A percentile compares a stretch with the other conserved stretches of the same genome.
Evolutionary conservation across 2,113 vertebrate genomes (phyloP).

Genomic region (Cyanoliseus patagonus): DNA sequence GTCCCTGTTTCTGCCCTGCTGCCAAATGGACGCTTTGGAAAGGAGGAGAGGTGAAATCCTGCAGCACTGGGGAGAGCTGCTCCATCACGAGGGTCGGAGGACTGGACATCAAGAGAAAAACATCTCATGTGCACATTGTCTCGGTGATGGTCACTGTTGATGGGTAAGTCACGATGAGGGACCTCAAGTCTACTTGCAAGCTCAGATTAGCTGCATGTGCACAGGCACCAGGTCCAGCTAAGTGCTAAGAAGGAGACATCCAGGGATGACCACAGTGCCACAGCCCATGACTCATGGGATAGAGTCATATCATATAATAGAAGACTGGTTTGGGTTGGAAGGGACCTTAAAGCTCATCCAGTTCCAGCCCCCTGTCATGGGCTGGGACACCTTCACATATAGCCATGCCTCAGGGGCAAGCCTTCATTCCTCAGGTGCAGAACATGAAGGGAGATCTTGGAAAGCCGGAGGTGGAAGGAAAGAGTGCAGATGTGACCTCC

Average conservation of each 20-base stretch:
- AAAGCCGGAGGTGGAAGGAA: not conserved
- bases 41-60: not conserved
- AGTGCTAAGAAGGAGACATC: not conserved
- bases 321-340: not conserved
- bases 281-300: not conserved
- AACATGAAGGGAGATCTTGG: not conserved
- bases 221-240: not conserved
- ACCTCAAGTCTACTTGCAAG: not conserved
- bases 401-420: not conserved
- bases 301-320: not conserved
- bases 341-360: not conserved
- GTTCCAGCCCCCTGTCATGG: not conserved
- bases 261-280: not conserved
- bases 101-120: not conserved
- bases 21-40: not conserved
- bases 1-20: not conserved
- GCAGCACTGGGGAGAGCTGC: not conserved
- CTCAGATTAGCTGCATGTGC: not conserved
- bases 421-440: not conserved
- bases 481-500: not conserved
- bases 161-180: too few relatives aligned
- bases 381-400: not conserved
- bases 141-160: too few relatives aligned
- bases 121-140: not conserved
- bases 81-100: fast-evolving